A percentile compares a stretch with the other conserved stretches of the same genome.
phyloP scores from a whole-genome alignment of 2,797 vertebrate species.

The Rhinophrynus dorsalis region DNA sequence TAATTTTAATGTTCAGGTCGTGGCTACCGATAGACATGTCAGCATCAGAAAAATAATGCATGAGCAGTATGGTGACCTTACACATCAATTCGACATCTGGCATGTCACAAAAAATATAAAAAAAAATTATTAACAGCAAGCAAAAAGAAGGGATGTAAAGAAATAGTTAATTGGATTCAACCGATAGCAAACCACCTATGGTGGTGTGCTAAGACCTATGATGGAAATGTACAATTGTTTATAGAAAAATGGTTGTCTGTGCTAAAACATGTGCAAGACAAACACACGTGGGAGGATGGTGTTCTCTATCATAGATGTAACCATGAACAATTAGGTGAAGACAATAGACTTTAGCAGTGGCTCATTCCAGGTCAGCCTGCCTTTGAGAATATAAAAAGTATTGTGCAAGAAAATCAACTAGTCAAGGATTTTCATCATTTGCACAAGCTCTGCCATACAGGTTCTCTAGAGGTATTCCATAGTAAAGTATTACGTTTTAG shows the following conservation, averaged over 20 bases:
- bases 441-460: too few relatives aligned
- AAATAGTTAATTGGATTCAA: background rate
- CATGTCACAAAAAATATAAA: background rate
- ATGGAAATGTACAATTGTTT: background rate
- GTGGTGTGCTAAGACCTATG: too few relatives aligned
- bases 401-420: too few relatives aligned
- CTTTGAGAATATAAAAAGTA: too few relatives aligned
- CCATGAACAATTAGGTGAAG: background rate
- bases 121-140: background rate
- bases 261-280: background rate
- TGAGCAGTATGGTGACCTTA: background rate
- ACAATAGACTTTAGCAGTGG: too few relatives aligned
- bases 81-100: background rate
- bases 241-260: slow-evolving; percentile 2
- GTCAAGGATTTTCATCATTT: too few relatives aligned
- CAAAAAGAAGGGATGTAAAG: background rate
- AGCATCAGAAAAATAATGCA: background rate
- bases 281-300: background rate
- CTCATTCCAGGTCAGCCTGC: too few relatives aligned
- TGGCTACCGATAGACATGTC: background rate
- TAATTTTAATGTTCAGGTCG: background rate
- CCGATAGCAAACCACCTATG: too few relatives aligned
- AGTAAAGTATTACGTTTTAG: too few relatives aligned
- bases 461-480: too few relatives aligned
- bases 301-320: background rate